Percentiles rank a stretch among this genome's conserved stretches.
phyloP scores from a whole-genome alignment of 1,140 invertebrate species.

The Apis laboriosa region DNA sequence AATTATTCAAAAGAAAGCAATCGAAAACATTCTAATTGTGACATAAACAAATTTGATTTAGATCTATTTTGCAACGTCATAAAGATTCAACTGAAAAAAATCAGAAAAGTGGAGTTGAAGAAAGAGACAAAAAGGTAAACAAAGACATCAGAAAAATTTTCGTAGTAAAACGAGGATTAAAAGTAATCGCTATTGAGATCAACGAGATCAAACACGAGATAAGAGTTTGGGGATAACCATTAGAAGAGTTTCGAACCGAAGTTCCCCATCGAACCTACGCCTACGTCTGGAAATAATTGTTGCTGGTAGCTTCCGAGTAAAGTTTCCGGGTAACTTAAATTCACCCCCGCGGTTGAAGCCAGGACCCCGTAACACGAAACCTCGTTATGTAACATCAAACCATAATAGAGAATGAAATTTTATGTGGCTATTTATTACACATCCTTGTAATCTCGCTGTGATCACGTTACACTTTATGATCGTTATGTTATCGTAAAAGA shows the following conservation, averaged over 20 bases:
- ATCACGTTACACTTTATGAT: not conserved
- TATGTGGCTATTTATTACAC: constrained; percentile 2
- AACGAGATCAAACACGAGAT: not conserved
- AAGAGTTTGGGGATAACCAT: constrained; percentile 15
- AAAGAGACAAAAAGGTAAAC: not conserved
- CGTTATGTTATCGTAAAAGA: not conserved
- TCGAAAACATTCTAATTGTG: not conserved
- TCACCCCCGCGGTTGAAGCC: not conserved
- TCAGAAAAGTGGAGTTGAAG: not conserved
- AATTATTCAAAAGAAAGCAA: too few species aligned
- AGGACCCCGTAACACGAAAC: not conserved
- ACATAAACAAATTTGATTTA: too few species aligned
- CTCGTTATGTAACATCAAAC: constrained; percentile 3
- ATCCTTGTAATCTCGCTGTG: not conserved
- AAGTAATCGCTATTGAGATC: constrained; percentile 11
- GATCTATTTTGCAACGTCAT: too few species aligned
- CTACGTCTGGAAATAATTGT: constrained; percentile 23
- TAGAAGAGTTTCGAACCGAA: constrained; percentile 10
- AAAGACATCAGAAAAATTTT: not conserved
- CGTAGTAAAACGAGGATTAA: not conserved
- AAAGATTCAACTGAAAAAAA: not conserved
- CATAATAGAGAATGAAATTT: constrained; percentile 6
- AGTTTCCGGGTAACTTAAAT: constrained; percentile 9
- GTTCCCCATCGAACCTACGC: not conserved
- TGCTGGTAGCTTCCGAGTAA: not conserved